Evolutionary conservation across 2,113 vertebrate genomes (phyloP).

Genomic region (Shinisaurus crocodilurus): DNA sequence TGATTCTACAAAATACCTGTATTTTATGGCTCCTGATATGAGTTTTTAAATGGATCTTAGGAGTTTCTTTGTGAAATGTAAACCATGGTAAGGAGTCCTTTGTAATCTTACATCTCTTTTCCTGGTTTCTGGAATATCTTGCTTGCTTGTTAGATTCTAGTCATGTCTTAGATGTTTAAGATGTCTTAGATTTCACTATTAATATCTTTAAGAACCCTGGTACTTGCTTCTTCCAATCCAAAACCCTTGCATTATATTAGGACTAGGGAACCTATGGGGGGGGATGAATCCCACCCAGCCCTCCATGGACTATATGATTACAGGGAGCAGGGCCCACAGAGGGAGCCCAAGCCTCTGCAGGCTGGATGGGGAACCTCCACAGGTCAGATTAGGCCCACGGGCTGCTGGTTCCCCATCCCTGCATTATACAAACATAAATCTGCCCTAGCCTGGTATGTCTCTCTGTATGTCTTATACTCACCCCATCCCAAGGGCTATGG

Average conservation of each 20-base stretch:
- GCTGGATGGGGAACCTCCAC: too few species aligned
- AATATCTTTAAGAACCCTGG: not conserved
- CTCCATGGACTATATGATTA: too few species aligned
- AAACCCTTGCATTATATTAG: not conserved
- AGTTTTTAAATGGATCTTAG: not conserved
- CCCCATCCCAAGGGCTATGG: not conserved
- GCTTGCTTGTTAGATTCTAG: not conserved
- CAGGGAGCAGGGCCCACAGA: too few species aligned
- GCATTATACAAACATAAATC: not conserved
- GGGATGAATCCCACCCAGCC: too few species aligned
- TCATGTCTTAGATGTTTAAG: not conserved
- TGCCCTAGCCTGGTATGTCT: not conserved
- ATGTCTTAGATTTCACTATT: not conserved
- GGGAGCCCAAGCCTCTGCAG: too few species aligned
- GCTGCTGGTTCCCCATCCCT: too few species aligned
- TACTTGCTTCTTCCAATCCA: not conserved
- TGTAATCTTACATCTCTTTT: not conserved
- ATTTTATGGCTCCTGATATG: not conserved
- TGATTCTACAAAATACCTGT: constrained; percentile 13
- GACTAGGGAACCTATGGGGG: too few species aligned
- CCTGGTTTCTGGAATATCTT: not conserved
- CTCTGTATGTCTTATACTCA: not conserved
- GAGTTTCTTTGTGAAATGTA: not conserved
- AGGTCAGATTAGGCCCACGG: too few species aligned
- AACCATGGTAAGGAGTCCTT: not conserved